Conservation (phyloP, 2,888 invertebrate genomes). For the Phania funesta region DNA sequence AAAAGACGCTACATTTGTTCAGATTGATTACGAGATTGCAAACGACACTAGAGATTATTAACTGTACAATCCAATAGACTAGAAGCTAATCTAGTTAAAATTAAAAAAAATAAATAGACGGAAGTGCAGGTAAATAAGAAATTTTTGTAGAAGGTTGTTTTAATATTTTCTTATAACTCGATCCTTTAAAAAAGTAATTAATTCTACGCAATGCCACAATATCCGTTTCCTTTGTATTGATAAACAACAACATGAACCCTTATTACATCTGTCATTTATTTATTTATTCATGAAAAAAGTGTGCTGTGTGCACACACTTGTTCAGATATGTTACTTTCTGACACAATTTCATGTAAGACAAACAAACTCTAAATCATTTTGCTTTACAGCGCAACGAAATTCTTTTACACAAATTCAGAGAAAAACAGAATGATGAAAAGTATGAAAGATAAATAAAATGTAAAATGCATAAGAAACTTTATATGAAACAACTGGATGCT, state of each 20-base stretch:
- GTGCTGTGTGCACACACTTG: not conserved
- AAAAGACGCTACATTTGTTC: no score
- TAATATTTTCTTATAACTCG: no score
- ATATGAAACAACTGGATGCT: not conserved
- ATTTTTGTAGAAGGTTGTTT: no score
- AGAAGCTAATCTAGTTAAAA: no score
- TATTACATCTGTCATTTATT: not conserved
- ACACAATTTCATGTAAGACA: conserved; percentile 18
- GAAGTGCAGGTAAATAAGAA: no score
- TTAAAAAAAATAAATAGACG: no score
- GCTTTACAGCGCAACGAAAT: conserved; percentile 17
- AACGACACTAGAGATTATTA: no score
- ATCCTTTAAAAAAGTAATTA: no score
- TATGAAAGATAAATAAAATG: conserved; percentile 37
- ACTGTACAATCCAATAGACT: no score
- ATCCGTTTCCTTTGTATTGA: no score
- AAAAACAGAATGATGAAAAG: not conserved
- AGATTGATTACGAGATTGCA: no score
- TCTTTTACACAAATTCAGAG: not conserved
- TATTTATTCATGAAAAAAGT: not conserved
- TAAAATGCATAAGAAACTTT: not conserved
- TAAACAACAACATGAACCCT: not conserved
- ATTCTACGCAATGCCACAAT: no score
- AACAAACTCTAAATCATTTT: conserved; percentile 29
- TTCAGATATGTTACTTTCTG: not conserved